Percentiles rank a stretch among this genome's conserved stretches.
phyloP scores from a whole-genome alignment of 2,888 invertebrate species.

The Caenorhabditis auriculariae region DNA sequence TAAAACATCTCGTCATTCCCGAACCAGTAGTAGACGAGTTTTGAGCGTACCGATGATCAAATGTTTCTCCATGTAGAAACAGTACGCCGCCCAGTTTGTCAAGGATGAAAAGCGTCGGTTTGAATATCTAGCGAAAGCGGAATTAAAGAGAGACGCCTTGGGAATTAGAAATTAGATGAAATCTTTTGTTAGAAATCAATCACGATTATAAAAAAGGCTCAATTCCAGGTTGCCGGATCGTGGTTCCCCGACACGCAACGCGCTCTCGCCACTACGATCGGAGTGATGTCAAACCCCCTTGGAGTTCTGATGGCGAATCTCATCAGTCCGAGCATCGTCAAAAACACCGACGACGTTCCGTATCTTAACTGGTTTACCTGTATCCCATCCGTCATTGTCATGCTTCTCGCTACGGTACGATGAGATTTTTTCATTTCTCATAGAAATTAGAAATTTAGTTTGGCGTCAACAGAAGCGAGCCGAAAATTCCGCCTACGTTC shows the following conservation, averaged over 20 bases:
- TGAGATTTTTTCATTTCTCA: neutral
- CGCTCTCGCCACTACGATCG: constrained; percentile 66
- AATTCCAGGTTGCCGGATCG: constrained; percentile 53
- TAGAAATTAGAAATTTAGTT: constrained; percentile 19
- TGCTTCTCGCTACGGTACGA: constrained; percentile 35
- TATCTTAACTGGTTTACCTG: constrained; percentile 56
- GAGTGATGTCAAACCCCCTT: constrained; percentile 63
- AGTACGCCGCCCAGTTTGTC: too few species aligned
- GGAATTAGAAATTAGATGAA: too few species aligned
- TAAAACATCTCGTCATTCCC: too few species aligned
- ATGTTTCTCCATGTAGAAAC: too few species aligned
- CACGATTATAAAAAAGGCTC: too few species aligned
- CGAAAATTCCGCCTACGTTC: constrained; percentile 59
- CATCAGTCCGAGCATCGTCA: constrained; percentile 55
- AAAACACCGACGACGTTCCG: constrained; percentile 41
- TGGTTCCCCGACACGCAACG: constrained; percentile 66
- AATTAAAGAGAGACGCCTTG: too few species aligned
- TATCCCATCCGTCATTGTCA: constrained; percentile 45
- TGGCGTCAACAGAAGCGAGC: constrained; percentile 57
- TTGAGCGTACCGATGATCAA: too few species aligned
- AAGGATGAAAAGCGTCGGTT: too few species aligned
- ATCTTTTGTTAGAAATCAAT: too few species aligned
- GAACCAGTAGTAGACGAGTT: too few species aligned
- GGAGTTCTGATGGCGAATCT: constrained; percentile 60
- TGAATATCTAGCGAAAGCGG: neutral